Evolutionary conservation across 2,113 vertebrate genomes (phyloP).

Genomic region (Hepsetus odoe): DNA sequence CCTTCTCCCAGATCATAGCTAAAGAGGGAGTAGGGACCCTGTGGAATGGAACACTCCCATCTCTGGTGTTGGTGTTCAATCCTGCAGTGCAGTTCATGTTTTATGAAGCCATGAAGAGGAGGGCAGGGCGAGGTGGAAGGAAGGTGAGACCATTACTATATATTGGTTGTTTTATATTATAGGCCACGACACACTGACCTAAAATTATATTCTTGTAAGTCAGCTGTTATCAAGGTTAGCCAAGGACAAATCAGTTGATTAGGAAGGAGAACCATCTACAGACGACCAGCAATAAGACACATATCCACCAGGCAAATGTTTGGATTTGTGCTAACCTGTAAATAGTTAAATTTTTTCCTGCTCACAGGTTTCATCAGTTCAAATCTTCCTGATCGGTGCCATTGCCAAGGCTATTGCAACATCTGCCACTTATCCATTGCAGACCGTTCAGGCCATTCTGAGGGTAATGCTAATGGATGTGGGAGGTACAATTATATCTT

Average conservation of each 20-base stretch:
- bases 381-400: slow-evolving; percentile 81
- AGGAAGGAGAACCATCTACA: not conserved
- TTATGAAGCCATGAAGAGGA: slow-evolving; percentile 81
- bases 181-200: too few relatives aligned
- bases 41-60: slow-evolving; percentile 80
- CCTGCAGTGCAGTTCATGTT: slow-evolving; percentile 82
- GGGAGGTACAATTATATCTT: not conserved
- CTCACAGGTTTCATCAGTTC: slow-evolving; percentile 74
- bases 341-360: not conserved
- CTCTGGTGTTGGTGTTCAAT: slow-evolving; percentile 80
- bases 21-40: slow-evolving; percentile 74
- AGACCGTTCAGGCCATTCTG: slow-evolving; percentile 80
- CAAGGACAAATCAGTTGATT: too few relatives aligned
- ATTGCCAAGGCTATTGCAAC: slow-evolving; percentile 80
- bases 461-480: slow-evolving; percentile 65
- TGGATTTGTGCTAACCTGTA: not conserved
- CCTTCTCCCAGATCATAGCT: slow-evolving; percentile 78
- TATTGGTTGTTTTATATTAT: not conserved
- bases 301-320: not conserved
- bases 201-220: not conserved
- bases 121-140: slow-evolving; percentile 65
- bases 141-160: slow-evolving; percentile 58
- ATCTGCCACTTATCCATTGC: slow-evolving; percentile 77
- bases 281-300: too few relatives aligned
- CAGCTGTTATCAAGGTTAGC: not conserved